Evolutionary conservation across 2,113 vertebrate species (phyloP), one percentile per base, ranked within the genome.

Genomic region (Arvicanthis niloticus): DNA sequence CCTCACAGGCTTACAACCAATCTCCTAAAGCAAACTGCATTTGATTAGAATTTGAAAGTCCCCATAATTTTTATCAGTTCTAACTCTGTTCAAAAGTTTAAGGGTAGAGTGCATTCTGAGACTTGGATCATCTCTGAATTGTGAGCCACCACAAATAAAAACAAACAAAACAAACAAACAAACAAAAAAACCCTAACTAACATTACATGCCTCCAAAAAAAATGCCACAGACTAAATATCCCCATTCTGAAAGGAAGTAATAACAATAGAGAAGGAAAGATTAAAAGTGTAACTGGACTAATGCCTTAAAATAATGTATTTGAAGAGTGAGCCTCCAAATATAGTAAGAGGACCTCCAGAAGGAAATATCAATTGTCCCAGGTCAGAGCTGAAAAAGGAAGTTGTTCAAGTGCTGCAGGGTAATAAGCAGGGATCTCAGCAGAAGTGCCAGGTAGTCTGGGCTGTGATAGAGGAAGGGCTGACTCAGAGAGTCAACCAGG

Each of bases 401-500:
- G 10, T 31, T 31, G 5, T 68, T 16, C 13, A 34, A 15, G 12
- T 5, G 26, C 67, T 29, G 24, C 31, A 68, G 31, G 29, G 4
- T 34, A 16, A 31, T 68, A 34, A 68, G 31, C 31, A 34, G 13
- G 31, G 13, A 34, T 29, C 67, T 68, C 31, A 68, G 31, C 31
- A 34, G 31, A 34, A 68, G 67, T 68, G 13, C 67, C 31, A 68
- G 67, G 12, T 68, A 31, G 3, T 68, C 13, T 6, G 31, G 67
- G 26, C 31, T 68, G 13, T 68, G 67, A 68, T 15, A 34, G 67
- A 16, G 31, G 67, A 34, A 34, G 3, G 65, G 26, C 65, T 68
- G 31, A 68, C 31, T 34, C 2, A 13, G 67, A 68, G 13, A 89
- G 72, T 84, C 93, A 92, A 29, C 87, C 89, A 97, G 90, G 93